These are phyloP conservation scores for Antitype chi DNA, from an alignment of 2,888 invertebrate species.

Conservation along the genomic window DNA sequence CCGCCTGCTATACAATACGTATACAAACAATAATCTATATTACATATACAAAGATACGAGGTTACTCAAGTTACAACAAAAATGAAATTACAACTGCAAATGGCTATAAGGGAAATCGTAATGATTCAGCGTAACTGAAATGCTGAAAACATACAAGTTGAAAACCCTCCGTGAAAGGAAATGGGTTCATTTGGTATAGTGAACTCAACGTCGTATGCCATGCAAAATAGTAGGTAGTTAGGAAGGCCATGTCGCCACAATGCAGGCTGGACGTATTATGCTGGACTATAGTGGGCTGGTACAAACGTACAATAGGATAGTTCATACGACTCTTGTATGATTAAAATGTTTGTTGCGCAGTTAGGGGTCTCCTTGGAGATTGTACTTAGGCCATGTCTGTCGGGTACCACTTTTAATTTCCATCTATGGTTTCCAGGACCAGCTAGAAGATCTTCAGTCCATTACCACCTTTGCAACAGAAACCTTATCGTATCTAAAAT, in stretches of 20 bases:
- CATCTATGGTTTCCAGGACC: not conserved
- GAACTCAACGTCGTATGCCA: conserved; percentile 37
- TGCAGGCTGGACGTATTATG: conserved; percentile 39
- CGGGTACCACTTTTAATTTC: not conserved
- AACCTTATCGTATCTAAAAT: no score
- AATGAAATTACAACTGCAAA: conserved; percentile 52
- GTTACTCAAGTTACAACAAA: conserved; percentile 25
- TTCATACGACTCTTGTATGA: conserved; percentile 34
- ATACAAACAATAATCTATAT: conserved; percentile 5
- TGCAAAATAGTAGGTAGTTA: conserved; percentile 35
- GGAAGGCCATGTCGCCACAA: conserved; percentile 50
- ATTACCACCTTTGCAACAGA: no score
- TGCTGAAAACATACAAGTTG: conserved; percentile 30
- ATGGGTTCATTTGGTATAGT: conserved; percentile 30
- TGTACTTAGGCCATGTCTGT: not conserved
- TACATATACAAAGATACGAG: conserved; percentile 5
- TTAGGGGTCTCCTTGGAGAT: conserved; percentile 20
- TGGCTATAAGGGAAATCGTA: conserved; percentile 23
- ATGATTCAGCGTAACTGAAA: conserved; percentile 33
- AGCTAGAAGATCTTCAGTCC: not conserved
- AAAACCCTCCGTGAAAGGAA: conserved; percentile 38
- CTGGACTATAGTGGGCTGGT: conserved; percentile 41
- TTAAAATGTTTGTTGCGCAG: conserved; percentile 38
- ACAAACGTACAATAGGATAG: conserved; percentile 53
- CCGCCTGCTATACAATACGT: conserved; percentile 21